Evolutionary conservation across 2,797 vertebrate species (phyloP).

Genomic region (Margarornis squamiger): DNA sequence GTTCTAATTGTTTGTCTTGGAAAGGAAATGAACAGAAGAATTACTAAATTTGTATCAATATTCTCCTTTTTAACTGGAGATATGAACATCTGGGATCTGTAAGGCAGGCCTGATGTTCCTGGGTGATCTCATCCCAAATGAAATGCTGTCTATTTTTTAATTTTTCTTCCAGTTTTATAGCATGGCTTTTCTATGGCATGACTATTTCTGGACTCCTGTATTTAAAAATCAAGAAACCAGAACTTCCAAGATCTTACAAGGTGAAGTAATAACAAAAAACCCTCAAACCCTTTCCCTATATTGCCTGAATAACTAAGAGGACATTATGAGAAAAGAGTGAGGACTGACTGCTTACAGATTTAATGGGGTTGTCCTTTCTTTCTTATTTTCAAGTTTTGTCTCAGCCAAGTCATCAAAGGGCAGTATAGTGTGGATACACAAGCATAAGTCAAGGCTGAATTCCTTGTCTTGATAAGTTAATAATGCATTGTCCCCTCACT

Average conservation of each 20-base stretch:
- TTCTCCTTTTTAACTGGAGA: neutral
- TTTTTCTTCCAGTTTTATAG: slow-evolving; percentile 79
- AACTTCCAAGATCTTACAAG: slow-evolving; percentile 83
- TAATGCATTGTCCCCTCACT: neutral
- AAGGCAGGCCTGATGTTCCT: neutral
- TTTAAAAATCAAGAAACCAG: slow-evolving; percentile 87
- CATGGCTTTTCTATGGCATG: slow-evolving; percentile 86
- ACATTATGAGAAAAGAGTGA: neutral
- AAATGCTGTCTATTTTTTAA: neutral
- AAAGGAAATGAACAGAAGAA: neutral
- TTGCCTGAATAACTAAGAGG: neutral
- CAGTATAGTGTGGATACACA: neutral
- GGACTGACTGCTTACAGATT: neutral
- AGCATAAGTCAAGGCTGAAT: neutral
- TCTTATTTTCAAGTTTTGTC: neutral
- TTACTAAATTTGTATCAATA: neutral
- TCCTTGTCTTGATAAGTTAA: neutral
- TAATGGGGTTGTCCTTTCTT: neutral
- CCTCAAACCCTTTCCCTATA: neutral
- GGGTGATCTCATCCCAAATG: neutral
- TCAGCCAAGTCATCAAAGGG: neutral
- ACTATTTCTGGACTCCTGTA: slow-evolving; percentile 87
- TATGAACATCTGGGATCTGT: neutral
- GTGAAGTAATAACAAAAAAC: slow-evolving; percentile 63
- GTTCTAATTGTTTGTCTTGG: neutral